Percentiles rank a stretch among this genome's conserved stretches.
phyloP scores from a whole-genome alignment of 1,140 invertebrate genomes.

The Solenopsis fugax region DNA sequence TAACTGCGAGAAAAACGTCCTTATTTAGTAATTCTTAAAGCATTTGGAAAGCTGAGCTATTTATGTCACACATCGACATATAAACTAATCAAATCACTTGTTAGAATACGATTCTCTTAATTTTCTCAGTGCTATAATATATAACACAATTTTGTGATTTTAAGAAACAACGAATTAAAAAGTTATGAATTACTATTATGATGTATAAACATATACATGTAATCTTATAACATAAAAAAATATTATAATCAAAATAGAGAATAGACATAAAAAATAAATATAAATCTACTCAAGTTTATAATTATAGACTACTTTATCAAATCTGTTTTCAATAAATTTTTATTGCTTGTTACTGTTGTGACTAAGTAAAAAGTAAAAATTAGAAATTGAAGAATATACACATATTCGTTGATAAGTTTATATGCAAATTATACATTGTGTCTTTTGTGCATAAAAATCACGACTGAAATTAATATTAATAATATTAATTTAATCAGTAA shows the following conservation, averaged over 20 bases:
- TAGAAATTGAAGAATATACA: background rate
- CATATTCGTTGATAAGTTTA: background rate
- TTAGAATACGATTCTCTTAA: background rate
- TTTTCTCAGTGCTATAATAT: background rate
- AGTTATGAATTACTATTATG: background rate
- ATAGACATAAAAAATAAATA: background rate
- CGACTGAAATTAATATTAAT: slow-evolving; percentile 33
- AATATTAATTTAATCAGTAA: slow-evolving; percentile 20
- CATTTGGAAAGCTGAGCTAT: slow-evolving; percentile 10
- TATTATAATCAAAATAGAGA: slow-evolving; percentile 22
- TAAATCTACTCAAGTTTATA: slow-evolving; percentile 1
- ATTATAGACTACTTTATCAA: background rate
- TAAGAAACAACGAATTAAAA: background rate
- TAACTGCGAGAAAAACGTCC: background rate
- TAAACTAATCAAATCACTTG: slow-evolving; percentile 19
- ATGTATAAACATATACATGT: slow-evolving; percentile 5
- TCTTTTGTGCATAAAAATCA: background rate
- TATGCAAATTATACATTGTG: background rate
- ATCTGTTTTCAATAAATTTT: background rate
- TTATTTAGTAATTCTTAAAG: slow-evolving; percentile 18
- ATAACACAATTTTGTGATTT: slow-evolving; percentile 1
- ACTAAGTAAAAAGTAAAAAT: slow-evolving; percentile 62
- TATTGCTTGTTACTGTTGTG: slow-evolving; percentile 35
- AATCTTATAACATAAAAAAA: background rate
- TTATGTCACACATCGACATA: slow-evolving; percentile 22